These are phyloP conservation scores for Cotesia congregata DNA, from an alignment of 2,888 invertebrate species.

Conservation along the genomic window DNA sequence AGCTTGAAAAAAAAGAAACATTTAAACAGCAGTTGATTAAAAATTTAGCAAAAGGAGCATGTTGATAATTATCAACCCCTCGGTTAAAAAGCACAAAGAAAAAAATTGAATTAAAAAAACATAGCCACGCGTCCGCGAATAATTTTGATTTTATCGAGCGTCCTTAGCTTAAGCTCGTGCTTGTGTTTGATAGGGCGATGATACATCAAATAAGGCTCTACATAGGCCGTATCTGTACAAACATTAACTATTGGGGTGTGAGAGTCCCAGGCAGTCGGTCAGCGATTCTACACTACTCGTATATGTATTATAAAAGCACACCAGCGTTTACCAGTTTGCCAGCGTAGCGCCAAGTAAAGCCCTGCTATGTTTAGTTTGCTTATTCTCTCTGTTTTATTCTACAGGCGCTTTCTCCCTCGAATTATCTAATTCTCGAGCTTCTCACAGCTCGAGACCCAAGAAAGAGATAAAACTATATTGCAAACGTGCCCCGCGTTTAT, in stretches of 20 bases:
- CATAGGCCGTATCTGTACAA: background rate
- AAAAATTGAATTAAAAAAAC: background rate
- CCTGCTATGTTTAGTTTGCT: slow-evolving; percentile 31
- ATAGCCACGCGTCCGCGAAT: background rate
- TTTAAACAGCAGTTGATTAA: background rate
- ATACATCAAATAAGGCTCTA: background rate
- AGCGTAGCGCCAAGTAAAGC: slow-evolving; percentile 1
- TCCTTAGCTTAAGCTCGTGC: background rate
- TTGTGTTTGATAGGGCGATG: background rate
- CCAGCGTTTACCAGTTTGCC: slow-evolving; percentile 36
- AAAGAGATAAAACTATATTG: slow-evolving; percentile 33
- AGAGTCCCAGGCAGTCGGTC: slow-evolving; percentile 12
- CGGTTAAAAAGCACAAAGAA: background rate
- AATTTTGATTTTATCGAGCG: background rate
- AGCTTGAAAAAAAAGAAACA: background rate
- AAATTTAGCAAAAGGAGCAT: background rate
- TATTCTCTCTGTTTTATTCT: slow-evolving; percentile 33
- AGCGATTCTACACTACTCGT: slow-evolving; percentile 9
- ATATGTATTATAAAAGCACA: no score
- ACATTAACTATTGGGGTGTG: background rate
- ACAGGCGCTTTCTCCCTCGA: slow-evolving; percentile 8
- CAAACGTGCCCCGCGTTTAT: slow-evolving; percentile 36
- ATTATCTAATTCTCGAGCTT: slow-evolving; percentile 32
- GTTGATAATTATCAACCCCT: background rate
- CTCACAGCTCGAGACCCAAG: background rate